Percentiles rank a stretch among this genome's conserved stretches.
Conservation (phyloP, 1,140 invertebrate species). For the Atta texana region DNA sequence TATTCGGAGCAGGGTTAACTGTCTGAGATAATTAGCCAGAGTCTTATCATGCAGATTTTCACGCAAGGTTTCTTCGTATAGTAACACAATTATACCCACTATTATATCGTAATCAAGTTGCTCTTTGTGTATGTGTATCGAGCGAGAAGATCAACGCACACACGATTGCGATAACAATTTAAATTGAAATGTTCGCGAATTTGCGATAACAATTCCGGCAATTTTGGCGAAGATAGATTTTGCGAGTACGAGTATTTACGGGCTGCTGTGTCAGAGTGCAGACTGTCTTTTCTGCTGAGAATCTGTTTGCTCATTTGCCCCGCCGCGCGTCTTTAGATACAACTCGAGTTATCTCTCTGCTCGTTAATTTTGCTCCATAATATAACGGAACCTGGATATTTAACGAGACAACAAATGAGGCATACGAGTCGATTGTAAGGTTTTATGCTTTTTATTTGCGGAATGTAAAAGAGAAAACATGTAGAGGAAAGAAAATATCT, state of each 20-base stretch:
- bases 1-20: conserved; percentile 7
- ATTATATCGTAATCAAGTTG: background rate
- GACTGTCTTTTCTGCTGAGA: conserved; percentile 13
- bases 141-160: background rate
- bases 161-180: conserved; percentile 3
- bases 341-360: conserved; percentile 25
- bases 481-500: background rate
- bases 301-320: background rate
- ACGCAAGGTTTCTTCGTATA: background rate
- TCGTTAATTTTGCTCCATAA: conserved; percentile 30
- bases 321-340: conserved; percentile 23
- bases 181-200: background rate
- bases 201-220: background rate
- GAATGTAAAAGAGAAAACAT: background rate
- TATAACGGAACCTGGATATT: conserved; percentile 21
- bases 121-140: background rate
- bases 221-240: background rate
- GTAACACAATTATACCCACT: background rate
- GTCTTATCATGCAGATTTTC: conserved; percentile 3
- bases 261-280: conserved; percentile 35
- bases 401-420: conserved; percentile 1
- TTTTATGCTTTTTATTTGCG: background rate
- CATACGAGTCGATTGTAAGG: too few relatives aligned
- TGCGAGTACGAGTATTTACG: background rate
- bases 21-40: background rate